Evolutionary conservation across 53 echinoderm and acorn worm genomes (phyloP).

Genomic region (Mesocentrotus franciscanus): DNA sequence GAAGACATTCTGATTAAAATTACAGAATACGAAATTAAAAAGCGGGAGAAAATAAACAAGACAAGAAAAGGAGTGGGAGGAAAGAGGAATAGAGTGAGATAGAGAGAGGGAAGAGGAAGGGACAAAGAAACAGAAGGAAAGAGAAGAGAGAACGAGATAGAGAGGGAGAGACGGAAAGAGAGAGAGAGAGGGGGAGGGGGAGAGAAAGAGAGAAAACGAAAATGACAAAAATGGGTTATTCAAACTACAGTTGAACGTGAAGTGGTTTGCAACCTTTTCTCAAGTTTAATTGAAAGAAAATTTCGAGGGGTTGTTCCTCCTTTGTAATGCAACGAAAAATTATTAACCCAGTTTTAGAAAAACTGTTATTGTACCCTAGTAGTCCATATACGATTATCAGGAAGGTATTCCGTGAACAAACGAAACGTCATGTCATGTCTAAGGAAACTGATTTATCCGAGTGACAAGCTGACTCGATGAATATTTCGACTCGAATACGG

Average conservation of each 20-base stretch:
- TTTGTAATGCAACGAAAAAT: neutral
- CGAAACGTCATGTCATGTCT: constrained; percentile 22
- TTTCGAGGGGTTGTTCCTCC: neutral
- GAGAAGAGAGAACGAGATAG: neutral
- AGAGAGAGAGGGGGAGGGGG: neutral
- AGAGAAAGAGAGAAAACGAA: neutral
- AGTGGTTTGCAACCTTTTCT: neutral
- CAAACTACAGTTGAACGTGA: constrained; percentile 1
- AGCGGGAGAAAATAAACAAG: no score
- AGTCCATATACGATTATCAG: neutral
- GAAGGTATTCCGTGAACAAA: constrained; percentile 6
- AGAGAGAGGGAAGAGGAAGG: neutral
- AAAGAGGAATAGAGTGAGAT: neutral
- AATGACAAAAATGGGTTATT: constrained; percentile 25
- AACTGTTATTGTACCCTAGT: constrained; percentile 38
- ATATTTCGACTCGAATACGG: neutral
- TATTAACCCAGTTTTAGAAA: neutral
- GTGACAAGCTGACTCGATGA: neutral
- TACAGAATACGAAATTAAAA: no score
- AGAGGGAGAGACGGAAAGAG: neutral
- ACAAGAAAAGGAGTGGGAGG: neutral
- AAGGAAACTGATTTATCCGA: neutral
- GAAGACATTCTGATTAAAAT: no score
- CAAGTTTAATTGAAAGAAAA: constrained; percentile 34
- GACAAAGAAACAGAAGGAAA: no score